Percentiles rank a stretch among this genome's conserved stretches.
Evolutionary conservation across 2,797 vertebrate genomes (phyloP).

Genomic region (Muraenolepis orangiensis): DNA sequence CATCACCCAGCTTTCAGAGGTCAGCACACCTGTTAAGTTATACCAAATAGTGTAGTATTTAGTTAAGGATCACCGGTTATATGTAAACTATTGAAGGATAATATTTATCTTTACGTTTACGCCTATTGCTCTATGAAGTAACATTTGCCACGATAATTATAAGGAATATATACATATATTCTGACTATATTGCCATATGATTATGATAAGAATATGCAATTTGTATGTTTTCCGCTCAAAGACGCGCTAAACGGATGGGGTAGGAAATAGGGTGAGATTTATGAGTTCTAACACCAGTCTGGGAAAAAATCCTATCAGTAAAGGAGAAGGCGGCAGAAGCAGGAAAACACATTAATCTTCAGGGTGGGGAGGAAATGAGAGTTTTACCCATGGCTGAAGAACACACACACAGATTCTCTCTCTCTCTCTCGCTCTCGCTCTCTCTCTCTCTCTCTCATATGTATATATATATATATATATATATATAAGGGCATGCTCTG

Average conservation of each 20-base stretch:
- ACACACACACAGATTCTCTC: too few relatives aligned
- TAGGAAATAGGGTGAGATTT: background rate
- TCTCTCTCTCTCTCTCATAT: too few relatives aligned
- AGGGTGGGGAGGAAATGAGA: conserved; percentile 39
- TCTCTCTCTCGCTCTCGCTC: too few relatives aligned
- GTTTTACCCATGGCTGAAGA: conserved; percentile 29
- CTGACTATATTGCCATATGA: background rate
- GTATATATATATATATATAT: too few relatives aligned
- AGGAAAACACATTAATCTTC: conserved; percentile 27
- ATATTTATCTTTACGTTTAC: background rate
- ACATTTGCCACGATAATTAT: background rate
- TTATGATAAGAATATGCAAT: too few relatives aligned
- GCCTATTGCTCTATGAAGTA: background rate
- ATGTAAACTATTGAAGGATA: background rate
- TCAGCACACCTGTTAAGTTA: background rate
- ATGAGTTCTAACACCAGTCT: background rate
- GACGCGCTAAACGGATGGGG: background rate
- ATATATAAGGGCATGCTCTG: background rate
- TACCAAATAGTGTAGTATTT: background rate
- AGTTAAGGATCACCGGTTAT: background rate
- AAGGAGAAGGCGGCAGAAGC: background rate
- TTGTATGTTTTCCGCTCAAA: background rate
- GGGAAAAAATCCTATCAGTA: background rate
- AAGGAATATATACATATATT: background rate
- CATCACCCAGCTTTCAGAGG: too few relatives aligned